These are phyloP conservation scores for Erannis defoliaria DNA, from an alignment of 2,888 invertebrate genomes.

Conservation along the genomic window DNA sequence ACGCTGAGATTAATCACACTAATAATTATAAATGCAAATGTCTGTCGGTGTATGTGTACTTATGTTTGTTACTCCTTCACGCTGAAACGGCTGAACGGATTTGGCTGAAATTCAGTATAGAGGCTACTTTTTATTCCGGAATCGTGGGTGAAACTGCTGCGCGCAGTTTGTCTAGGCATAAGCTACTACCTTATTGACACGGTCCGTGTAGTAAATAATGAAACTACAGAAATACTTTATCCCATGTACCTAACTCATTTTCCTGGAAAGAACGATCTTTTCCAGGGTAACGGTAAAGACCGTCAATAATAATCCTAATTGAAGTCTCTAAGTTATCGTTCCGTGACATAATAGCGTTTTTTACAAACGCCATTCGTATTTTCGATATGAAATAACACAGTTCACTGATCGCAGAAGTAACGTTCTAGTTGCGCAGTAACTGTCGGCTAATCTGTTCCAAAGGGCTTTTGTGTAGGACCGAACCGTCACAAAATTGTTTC, in stretches of 20 bases:
- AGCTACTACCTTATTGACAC: too few relatives aligned
- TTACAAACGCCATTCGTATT: constrained; percentile 32
- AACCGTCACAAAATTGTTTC: neutral
- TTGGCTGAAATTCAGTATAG: too few relatives aligned
- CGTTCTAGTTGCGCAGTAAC: constrained; percentile 19
- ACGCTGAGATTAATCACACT: too few relatives aligned
- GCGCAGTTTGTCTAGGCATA: too few relatives aligned
- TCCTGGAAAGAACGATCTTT: constrained; percentile 1
- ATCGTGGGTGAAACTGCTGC: too few relatives aligned
- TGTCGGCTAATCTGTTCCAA: constrained; percentile 24
- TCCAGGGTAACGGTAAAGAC: constrained; percentile 39
- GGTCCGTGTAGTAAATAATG: too few relatives aligned
- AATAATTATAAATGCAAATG: too few relatives aligned
- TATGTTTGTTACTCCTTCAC: too few relatives aligned
- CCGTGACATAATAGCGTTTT: constrained; percentile 25
- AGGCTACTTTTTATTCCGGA: too few relatives aligned
- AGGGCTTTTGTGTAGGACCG: constrained; percentile 17
- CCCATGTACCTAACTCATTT: neutral
- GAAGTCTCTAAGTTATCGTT: constrained; percentile 27
- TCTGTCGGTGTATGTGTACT: too few relatives aligned
- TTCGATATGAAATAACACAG: constrained; percentile 34
- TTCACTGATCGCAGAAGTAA: constrained; percentile 28
- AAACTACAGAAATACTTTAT: neutral
- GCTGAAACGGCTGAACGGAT: too few relatives aligned
- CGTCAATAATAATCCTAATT: constrained; percentile 44